Percentiles rank a stretch among this genome's conserved stretches.
Conservation (phyloP, 2,797 vertebrate genomes). For the Hoplostethus mediterraneus region DNA sequence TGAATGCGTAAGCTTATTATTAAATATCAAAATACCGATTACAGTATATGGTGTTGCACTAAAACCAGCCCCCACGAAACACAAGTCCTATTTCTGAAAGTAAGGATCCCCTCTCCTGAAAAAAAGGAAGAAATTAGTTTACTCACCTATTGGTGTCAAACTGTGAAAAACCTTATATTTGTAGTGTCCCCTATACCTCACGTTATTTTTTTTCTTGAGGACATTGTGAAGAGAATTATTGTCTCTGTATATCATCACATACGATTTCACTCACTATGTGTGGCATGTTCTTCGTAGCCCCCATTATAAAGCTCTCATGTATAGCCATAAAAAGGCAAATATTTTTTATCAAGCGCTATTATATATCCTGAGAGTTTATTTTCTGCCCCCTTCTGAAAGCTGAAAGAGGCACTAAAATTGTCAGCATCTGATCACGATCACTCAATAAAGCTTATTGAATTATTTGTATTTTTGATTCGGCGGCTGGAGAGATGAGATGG, state of each 20-base stretch:
- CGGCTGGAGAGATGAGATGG: constrained; percentile 52
- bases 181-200: constrained; percentile 76
- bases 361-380: constrained; percentile 64
- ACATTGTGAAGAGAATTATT: constrained; percentile 64
- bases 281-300: constrained; percentile 56
- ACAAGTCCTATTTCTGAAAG: constrained; percentile 13
- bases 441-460: constrained; percentile 52
- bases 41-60: constrained; percentile 11
- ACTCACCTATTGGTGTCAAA: constrained; percentile 37
- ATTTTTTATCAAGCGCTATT: constrained; percentile 56
- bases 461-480: constrained; percentile 62
- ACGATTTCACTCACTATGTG: constrained; percentile 46
- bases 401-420: constrained; percentile 69
- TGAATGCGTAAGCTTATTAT: constrained; percentile 23
- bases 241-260: constrained; percentile 29
- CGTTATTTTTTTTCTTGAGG: constrained; percentile 62
- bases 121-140: constrained; percentile 23
- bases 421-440: constrained; percentile 53
- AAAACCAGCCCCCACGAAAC: constrained; percentile 18
- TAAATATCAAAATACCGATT: constrained; percentile 17
- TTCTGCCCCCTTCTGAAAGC: constrained; percentile 60
- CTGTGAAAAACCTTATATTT: constrained; percentile 61
- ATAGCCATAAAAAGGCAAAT: constrained; percentile 14
- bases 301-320: constrained; percentile 24
- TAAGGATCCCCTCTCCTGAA: constrained; percentile 1